Percentiles rank a stretch among this genome's conserved stretches.
These are phyloP conservation scores for Tylochromis polylepis DNA, from an alignment of 2,113 vertebrate genomes.

Conservation along the genomic window DNA sequence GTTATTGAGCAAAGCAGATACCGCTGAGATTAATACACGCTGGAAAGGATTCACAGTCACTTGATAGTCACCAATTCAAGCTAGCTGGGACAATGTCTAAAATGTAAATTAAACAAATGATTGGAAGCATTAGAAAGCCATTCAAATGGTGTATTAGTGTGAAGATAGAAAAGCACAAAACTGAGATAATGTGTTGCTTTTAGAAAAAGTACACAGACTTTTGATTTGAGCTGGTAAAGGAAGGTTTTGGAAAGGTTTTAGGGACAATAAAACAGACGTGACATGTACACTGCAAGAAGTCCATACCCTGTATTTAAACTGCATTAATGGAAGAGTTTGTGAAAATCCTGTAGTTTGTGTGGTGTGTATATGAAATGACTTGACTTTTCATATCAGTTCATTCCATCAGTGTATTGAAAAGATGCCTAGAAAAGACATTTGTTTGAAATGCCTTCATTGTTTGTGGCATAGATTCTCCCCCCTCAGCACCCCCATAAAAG, in stretches of 20 bases:
- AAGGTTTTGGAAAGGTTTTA: background rate
- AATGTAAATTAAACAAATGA: background rate
- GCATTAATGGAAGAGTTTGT: background rate
- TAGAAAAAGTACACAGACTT: background rate
- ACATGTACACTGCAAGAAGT: background rate
- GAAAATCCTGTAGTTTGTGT: background rate
- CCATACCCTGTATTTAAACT: background rate
- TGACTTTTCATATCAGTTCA: too few relatives aligned
- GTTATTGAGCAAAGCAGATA: background rate
- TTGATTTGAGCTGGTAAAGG: background rate
- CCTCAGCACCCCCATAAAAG: background rate
- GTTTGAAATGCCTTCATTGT: background rate
- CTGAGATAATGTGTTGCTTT: background rate
- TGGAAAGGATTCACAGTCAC: background rate
- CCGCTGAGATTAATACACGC: background rate
- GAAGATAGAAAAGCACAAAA: background rate
- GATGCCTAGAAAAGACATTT: too few relatives aligned
- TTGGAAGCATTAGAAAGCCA: background rate
- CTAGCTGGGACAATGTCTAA: background rate
- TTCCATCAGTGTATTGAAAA: too few relatives aligned
- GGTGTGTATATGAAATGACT: background rate
- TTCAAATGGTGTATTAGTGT: background rate
- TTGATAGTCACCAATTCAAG: background rate
- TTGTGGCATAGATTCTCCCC: background rate
- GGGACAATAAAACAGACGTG: background rate